Evolutionary conservation across 2,113 vertebrate genomes (phyloP).

Genomic region (Cairina moschata): DNA sequence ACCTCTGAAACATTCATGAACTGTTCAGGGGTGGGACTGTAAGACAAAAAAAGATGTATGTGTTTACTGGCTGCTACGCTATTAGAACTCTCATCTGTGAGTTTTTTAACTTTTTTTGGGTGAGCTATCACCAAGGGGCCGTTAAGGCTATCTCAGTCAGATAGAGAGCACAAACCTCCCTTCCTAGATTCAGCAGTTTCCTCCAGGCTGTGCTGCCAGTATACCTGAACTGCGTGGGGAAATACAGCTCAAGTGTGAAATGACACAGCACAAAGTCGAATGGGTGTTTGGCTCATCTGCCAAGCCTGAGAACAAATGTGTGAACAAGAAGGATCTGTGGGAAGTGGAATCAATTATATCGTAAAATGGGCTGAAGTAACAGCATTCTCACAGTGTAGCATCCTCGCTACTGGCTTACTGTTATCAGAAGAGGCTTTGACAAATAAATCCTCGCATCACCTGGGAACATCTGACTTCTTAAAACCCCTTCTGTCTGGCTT

Average conservation of each 20-base stretch:
- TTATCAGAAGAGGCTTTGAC: constrained; percentile 24
- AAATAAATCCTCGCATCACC: constrained; percentile 56
- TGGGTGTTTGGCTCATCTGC: not conserved
- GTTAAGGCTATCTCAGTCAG: not conserved
- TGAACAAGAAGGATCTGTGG: not conserved
- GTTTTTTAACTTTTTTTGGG: not conserved
- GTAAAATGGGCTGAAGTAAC: not conserved
- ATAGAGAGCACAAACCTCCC: not conserved
- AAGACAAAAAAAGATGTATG: not conserved
- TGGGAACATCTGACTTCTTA: constrained; percentile 57
- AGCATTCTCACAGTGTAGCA: not conserved
- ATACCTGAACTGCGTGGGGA: not conserved
- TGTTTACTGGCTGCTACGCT: not conserved
- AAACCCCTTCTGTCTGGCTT: constrained; percentile 25
- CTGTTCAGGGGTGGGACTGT: not conserved
- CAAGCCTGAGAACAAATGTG: not conserved
- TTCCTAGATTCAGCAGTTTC: not conserved
- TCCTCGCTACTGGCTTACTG: constrained; percentile 7
- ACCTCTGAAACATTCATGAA: not conserved
- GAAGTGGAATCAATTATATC: not conserved
- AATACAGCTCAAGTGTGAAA: not conserved
- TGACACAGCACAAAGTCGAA: not conserved
- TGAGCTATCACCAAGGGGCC: not conserved
- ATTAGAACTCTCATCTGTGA: not conserved
- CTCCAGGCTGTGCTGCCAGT: not conserved